phyloP scores from a whole-genome alignment of 2,888 invertebrate genomes.

The Dolichopus griseipennis region DNA sequence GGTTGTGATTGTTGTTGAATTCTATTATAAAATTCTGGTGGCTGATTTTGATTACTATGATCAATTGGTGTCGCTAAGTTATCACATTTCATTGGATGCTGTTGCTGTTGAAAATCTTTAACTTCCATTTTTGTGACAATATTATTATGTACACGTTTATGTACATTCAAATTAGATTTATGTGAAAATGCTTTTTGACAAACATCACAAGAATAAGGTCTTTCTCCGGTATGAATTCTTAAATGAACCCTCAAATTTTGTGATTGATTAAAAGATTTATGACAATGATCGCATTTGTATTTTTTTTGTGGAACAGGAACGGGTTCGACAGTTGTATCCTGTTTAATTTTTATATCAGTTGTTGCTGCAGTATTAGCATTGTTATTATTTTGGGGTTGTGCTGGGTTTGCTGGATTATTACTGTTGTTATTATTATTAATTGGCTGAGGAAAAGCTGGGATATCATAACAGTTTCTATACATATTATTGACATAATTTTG shows the following conservation, averaged over 20 bases:
- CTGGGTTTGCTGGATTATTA: background rate
- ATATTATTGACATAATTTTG: background rate
- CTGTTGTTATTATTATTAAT: background rate
- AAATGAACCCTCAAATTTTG: conserved; percentile 5
- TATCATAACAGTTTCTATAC: background rate
- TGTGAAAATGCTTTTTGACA: conserved; percentile 8
- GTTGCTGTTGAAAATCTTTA: background rate
- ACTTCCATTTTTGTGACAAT: background rate
- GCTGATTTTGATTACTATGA: background rate
- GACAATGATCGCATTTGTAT: conserved; percentile 10
- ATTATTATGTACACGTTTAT: background rate
- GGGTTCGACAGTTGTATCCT: background rate
- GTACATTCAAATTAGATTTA: conserved; percentile 3
- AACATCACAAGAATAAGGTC: conserved; percentile 7
- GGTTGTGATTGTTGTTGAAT: background rate
- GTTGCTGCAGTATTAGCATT: background rate
- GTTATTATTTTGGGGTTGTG: background rate
- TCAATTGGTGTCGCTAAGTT: background rate
- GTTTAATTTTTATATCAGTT: background rate
- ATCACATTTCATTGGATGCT: background rate
- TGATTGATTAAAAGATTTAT: conserved; percentile 8
- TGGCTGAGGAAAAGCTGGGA: background rate
- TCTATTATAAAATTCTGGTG: background rate
- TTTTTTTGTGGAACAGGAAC: background rate
- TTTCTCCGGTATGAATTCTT: conserved; percentile 9